Evolutionary conservation across 2,113 vertebrate genomes (phyloP).

Genomic region (Illadopsis cleaveri): DNA sequence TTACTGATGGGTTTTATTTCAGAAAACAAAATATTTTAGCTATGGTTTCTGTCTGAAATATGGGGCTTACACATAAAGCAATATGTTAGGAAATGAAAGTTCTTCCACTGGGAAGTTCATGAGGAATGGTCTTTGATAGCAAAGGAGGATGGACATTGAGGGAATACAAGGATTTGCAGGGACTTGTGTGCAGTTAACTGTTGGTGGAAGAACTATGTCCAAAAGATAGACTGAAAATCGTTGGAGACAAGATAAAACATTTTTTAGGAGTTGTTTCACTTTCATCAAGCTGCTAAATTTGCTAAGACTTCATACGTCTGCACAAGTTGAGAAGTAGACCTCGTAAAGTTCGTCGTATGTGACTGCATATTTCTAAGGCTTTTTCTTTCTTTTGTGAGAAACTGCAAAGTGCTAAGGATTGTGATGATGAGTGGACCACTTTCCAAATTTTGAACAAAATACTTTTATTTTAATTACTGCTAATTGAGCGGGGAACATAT

Average conservation of each 20-base stretch:
- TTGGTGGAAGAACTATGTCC: neutral
- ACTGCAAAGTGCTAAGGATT: neutral
- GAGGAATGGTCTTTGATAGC: neutral
- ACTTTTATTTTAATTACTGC: neutral
- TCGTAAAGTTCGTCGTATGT: neutral
- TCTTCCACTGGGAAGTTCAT: neutral
- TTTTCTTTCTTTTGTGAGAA: neutral
- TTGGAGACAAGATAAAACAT: neutral
- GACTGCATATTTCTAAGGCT: neutral
- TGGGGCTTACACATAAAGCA: neutral
- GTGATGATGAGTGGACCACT: neutral
- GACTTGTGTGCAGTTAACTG: neutral
- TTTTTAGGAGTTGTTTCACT: neutral
- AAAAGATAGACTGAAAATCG: neutral
- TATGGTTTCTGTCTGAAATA: neutral
- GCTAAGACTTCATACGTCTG: neutral
- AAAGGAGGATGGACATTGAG: neutral
- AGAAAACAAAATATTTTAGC: neutral
- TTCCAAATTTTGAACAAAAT: neutral
- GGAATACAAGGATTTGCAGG: neutral
- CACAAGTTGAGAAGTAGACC: neutral
- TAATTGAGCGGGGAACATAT: neutral
- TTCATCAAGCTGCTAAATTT: neutral
- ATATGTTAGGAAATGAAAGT: neutral
- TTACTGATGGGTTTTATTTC: neutral